Base-by-base conservation (phyloP, 2,797 vertebrate species). In the Tympanoctomys barrerae region DNA sequence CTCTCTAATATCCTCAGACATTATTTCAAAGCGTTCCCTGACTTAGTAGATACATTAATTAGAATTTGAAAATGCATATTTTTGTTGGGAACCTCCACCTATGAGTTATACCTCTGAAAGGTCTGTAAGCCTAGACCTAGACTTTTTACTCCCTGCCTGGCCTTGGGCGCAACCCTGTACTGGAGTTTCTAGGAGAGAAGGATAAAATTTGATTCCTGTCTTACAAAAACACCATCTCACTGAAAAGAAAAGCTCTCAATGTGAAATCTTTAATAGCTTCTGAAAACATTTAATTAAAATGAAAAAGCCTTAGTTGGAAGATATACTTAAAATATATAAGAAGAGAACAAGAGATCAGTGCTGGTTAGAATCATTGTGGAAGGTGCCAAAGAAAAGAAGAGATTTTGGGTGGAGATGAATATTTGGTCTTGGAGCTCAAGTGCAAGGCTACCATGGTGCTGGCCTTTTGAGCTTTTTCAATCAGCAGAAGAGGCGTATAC, bases 211-310 rank as follows among this genome's bases (percentile, higher is more conserved):
- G 4, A 46, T 94, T 66, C 59, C 5, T 2, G 70, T 66, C 70
- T 90, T 70, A 75, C 49, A 62, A 83, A 73, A 68, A 5, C 42
- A 49, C 80, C 57, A 39, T 80, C 54, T 90, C 62, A 70, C 52
- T 80, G 54, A n/a, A 80, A 68, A 80, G 86, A 42, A 94, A 59
- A 90, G 24, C 5, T 66, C 26, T 85, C 59, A 87, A 81, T 71
- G 66, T 92, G 66, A 93, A 92, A 92, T 66, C 16, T 89, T 92
- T 52, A 78, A 83, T 16, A 42, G 42, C 73, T 80, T 92, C 89
- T 93, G 85, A 94, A 96, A 95, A 66, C 81, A 81, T 46, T 88
- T 90, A 83, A 87, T 95, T 81, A 90, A 78, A 82, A 62, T 89
- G 21, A 89, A 46, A 95, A 95, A 64, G 21, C 7, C 46, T 79